Conservation (phyloP, 1,140 invertebrate genomes). For the Argopecten irradians region DNA sequence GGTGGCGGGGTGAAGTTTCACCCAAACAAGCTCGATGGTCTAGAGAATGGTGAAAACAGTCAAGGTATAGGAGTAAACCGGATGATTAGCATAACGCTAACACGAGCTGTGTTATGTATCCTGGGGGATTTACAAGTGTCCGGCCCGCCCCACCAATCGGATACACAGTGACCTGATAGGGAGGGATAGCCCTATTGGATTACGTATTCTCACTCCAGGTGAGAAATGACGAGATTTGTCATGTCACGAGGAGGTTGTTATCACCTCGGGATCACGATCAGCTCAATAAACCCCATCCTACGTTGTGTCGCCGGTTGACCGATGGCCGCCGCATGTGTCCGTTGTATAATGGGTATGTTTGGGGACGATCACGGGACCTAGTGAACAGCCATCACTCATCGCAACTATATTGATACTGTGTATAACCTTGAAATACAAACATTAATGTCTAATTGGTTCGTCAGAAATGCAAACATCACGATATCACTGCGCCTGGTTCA, state of each 20-base stretch:
- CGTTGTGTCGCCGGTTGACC: neutral
- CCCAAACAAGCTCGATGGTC: neutral
- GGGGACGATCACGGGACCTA: neutral
- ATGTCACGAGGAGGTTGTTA: neutral
- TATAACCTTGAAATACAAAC: neutral
- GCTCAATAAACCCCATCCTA: neutral
- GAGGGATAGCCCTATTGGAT: neutral
- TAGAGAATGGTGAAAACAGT: neutral
- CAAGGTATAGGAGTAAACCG: neutral
- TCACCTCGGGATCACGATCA: neutral
- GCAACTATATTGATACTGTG: neutral
- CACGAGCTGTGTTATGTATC: neutral
- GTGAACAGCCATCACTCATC: neutral
- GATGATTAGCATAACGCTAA: neutral
- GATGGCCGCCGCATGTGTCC: neutral
- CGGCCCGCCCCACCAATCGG: neutral
- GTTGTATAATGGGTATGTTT: neutral
- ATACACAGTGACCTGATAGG: neutral
- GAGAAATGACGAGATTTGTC: neutral
- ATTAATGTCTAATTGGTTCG: neutral
- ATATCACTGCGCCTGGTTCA: too few species aligned
- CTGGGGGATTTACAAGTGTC: neutral
- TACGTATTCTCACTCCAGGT: neutral
- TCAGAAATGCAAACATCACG: neutral
- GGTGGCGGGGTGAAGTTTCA: neutral